Evolutionary conservation across 2,888 invertebrate species (phyloP).

Genomic region (Xanthorhoe designata): DNA sequence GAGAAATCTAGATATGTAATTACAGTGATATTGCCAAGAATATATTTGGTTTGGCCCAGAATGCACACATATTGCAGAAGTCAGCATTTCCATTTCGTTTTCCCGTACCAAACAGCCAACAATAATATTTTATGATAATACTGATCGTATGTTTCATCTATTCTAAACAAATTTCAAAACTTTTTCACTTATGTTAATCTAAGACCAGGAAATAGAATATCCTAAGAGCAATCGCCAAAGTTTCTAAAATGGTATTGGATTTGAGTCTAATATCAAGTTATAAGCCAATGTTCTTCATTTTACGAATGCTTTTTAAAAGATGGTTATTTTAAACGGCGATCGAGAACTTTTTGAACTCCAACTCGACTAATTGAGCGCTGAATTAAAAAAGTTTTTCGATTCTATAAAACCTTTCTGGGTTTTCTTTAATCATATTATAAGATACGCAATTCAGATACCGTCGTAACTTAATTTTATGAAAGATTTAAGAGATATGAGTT

Average conservation of each 20-base stretch:
- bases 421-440: background rate
- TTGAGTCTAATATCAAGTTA: background rate
- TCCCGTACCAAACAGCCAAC: too few species aligned
- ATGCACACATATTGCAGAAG: too few species aligned
- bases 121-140: background rate
- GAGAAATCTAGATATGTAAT: too few species aligned
- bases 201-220: background rate
- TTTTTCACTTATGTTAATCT: background rate
- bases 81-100: too few species aligned
- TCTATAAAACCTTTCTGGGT: background rate
- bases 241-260: background rate
- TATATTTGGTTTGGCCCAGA: too few species aligned
- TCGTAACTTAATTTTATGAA: background rate
- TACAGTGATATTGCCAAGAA: too few species aligned
- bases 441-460: background rate
- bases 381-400: constrained; percentile 1
- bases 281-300: background rate
- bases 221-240: background rate
- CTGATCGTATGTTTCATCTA: background rate
- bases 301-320: background rate
- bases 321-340: background rate
- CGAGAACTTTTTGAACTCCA: background rate
- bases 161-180: background rate
- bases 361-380: background rate
- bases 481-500: background rate